Evolutionary conservation across 2,888 invertebrate genomes (phyloP), one percentile per base, ranked within the genome.

Genomic region (Acrocera orbiculus): DNA sequence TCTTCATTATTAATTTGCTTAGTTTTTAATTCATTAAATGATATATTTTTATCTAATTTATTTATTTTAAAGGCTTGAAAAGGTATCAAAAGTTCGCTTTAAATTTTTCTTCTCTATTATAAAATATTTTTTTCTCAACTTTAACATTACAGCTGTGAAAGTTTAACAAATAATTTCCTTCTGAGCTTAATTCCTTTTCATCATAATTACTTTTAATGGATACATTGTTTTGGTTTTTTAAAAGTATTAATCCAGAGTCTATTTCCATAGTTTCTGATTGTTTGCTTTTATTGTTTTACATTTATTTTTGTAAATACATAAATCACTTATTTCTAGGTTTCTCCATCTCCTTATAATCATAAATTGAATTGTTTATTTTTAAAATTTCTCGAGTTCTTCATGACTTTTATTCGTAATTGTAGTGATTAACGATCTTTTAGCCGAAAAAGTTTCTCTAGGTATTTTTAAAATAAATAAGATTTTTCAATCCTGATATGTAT

Each of bases 311-410:
- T n/a, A 16, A 16, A 32, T 16, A 26, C 32, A 33, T 4, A 27
- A n/a, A 17, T 25, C 19, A 5, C n/a, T n/a, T 17, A 15, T 26
- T 11, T 26, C 17, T 9, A 32, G 19, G 11, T 30, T 30, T 22
- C 14, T 11, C 23, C 10, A 22, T 15, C 14, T 22, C 19, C 19
- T 25, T 13, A 17, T 32, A 32, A 17, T 10, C 7, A 26, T 26
- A 26, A 11, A 10, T 2, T 25, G 14, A 16, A 17, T 26, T 19
- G 8, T 32, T 5, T 6, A 24, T 24, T 5, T 15, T 17, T 2
- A 32, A 8, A 26, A 32, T 32, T 26, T 32, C 32, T 16, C 14
- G 26, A 32, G 14, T 32, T 32, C 24, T 26, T 32, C 13, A 11
- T n/a, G 20, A 16, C 5, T 19, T 11, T 26, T 17, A 11, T 32